Conservation (phyloP, 2,888 invertebrate species). For the Chrysolina haemoptera region DNA sequence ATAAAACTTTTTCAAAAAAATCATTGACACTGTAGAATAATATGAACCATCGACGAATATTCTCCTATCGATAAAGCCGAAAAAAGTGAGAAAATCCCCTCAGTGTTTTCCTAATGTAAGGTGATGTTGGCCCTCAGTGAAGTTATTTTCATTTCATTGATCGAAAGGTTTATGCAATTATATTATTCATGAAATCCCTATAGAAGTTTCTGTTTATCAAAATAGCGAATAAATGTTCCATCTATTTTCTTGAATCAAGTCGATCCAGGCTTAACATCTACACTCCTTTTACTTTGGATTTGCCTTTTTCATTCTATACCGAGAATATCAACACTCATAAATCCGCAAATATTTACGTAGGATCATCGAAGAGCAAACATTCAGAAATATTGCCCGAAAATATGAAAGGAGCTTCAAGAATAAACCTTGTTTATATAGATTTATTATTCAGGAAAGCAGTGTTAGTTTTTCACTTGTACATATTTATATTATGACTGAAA, state of each 20-base stretch:
- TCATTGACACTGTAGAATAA: too few relatives aligned
- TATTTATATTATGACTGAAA: too few relatives aligned
- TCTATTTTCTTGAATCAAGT: background rate
- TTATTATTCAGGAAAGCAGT: background rate
- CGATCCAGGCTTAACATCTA: background rate
- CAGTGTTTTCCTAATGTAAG: background rate
- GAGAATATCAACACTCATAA: conserved; percentile 55
- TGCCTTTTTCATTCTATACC: conserved; percentile 43
- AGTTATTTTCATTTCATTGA: background rate
- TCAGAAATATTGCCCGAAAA: conserved; percentile 47
- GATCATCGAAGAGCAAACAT: conserved; percentile 54
- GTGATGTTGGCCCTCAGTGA: background rate
- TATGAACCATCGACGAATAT: too few relatives aligned
- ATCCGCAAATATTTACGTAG: conserved; percentile 57
- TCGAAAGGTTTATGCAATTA: background rate
- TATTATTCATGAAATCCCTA: conserved; percentile 7
- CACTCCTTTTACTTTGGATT: background rate
- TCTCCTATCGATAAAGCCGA: too few relatives aligned
- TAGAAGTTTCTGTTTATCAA: background rate
- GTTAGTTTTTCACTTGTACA: too few relatives aligned
- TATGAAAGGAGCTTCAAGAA: conserved; percentile 37
- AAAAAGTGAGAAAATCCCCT: too few relatives aligned
- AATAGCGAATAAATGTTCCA: background rate
- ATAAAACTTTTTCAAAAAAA: too few relatives aligned
- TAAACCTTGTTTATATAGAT: conserved; percentile 35